These are phyloP conservation scores for Motacilla alba DNA, from an alignment of 2,113 vertebrate species.

Conservation along the genomic window DNA sequence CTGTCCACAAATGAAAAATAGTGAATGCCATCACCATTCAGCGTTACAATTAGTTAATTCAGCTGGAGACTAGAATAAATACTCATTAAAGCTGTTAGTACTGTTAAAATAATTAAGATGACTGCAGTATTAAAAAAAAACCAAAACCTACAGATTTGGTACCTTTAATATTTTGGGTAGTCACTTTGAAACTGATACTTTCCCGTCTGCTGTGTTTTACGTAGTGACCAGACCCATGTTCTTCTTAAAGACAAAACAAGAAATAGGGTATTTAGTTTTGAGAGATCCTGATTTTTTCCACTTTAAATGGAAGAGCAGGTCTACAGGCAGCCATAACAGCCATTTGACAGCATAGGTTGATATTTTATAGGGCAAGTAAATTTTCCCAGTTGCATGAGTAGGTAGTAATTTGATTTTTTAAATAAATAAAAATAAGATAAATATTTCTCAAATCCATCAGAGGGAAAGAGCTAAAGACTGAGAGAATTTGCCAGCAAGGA, in stretches of 20 bases:
- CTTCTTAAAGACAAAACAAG: background rate
- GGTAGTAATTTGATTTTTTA: background rate
- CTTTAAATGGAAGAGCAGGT: background rate
- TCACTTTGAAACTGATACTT: background rate
- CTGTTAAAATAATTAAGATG: background rate
- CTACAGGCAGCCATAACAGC: background rate
- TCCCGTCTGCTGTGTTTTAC: background rate
- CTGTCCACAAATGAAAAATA: background rate
- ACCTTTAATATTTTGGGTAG: background rate
- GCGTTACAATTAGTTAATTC: background rate
- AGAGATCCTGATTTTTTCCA: background rate
- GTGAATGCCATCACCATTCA: background rate
- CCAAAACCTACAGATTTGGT: background rate
- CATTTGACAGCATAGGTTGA: background rate
- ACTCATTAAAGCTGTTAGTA: background rate
- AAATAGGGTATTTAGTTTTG: background rate
- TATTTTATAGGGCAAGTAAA: background rate
- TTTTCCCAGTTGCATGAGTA: background rate
- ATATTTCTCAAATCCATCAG: background rate
- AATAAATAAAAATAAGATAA: background rate
- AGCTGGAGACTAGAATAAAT: background rate
- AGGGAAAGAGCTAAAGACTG: background rate
- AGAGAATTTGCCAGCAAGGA: background rate
- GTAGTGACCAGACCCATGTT: background rate
- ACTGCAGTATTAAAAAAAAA: background rate